phyloP scores from a whole-genome alignment of 2,888 invertebrate species.

The Papilio elwesi region DNA sequence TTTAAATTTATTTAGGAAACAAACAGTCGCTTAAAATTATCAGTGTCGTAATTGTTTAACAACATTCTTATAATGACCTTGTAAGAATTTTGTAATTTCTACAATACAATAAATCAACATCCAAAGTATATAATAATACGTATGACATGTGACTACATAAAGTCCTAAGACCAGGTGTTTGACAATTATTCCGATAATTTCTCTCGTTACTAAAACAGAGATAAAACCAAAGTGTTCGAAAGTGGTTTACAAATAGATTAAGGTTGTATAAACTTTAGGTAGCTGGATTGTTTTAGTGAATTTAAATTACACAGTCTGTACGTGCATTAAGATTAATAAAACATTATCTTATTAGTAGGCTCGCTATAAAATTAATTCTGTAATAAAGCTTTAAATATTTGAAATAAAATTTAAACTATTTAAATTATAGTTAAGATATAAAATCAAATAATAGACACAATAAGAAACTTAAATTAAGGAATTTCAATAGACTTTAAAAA shows the following conservation, averaged over 20 bases:
- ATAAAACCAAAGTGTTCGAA: constrained; percentile 37
- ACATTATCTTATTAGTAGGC: neutral
- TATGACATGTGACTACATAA: neutral
- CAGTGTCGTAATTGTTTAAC: no score
- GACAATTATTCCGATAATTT: constrained; percentile 33
- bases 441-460: no score
- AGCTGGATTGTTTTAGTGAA: constrained; percentile 31
- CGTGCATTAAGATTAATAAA: neutral
- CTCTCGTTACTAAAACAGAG: constrained; percentile 27
- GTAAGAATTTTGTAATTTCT: neutral
- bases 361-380: neutral
- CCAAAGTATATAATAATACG: neutral
- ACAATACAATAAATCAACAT: neutral
- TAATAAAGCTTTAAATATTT: neutral
- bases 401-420: neutral
- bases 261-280: constrained; percentile 32
- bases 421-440: no score
- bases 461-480: neutral
- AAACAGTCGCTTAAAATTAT: no score
- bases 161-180: constrained; percentile 22
- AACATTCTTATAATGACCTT: no score
- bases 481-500: constrained; percentile 30
- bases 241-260: constrained; percentile 39
- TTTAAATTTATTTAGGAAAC: no score
- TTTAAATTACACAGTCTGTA: constrained; percentile 30